Conservation (phyloP, 1,140 invertebrate genomes). For the Maniola jurtina region DNA sequence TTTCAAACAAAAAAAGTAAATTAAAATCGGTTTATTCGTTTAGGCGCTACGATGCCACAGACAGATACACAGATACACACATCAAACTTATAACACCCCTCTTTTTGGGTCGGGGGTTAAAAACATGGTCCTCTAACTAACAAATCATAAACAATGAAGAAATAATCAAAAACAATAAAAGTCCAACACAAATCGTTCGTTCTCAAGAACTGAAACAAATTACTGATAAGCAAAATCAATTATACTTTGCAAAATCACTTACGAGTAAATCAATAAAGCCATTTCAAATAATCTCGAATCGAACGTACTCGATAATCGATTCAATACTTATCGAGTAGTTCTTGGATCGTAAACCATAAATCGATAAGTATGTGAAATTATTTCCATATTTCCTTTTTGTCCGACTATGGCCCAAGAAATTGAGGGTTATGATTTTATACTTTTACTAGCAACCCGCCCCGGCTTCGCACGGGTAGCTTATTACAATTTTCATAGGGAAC, state of each 20-base stretch:
- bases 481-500: too few relatives aligned
- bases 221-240: conserved; percentile 17
- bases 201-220: conserved; percentile 11
- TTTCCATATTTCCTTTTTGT: not conserved
- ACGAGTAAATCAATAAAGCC: not conserved
- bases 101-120: too few relatives aligned
- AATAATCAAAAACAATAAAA: not conserved
- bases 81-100: too few relatives aligned
- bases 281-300: conserved; percentile 24
- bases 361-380: conserved; percentile 13
- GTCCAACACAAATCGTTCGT: not conserved
- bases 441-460: too few relatives aligned
- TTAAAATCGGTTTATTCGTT: too few relatives aligned
- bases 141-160: conserved; percentile 1
- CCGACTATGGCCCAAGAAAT: too few relatives aligned
- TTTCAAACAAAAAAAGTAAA: too few relatives aligned
- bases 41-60: too few relatives aligned
- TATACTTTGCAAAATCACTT: not conserved
- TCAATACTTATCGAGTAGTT: conserved; percentile 35
- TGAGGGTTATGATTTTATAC: too few relatives aligned
- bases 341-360: conserved; percentile 31
- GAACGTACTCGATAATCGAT: conserved; percentile 34
- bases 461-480: too few relatives aligned
- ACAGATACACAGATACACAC: too few relatives aligned
- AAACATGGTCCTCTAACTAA: not conserved